Conservation (phyloP, 2,797 vertebrate species). For the Bradypus variegatus region DNA sequence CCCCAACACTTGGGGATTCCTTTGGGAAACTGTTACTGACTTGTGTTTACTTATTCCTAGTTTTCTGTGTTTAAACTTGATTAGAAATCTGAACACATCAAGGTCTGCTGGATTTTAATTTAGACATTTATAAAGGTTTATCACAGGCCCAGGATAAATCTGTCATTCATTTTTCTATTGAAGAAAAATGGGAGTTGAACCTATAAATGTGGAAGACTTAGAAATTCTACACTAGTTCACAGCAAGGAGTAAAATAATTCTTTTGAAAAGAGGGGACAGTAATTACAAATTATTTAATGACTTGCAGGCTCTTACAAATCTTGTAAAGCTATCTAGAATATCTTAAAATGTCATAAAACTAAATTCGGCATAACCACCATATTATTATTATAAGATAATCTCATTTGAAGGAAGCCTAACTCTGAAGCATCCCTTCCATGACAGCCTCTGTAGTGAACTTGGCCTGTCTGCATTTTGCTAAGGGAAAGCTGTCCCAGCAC, state of each 20-base stretch:
- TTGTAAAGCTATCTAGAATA: neutral
- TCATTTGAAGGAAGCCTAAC: neutral
- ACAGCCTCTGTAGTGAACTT: neutral
- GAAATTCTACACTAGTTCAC: neutral
- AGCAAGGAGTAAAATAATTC: neutral
- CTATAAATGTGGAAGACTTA: neutral
- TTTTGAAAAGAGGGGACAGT: neutral
- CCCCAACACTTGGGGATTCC: neutral
- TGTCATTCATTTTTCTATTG: slow-evolving; percentile 17
- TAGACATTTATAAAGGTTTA: neutral
- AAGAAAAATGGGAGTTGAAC: neutral
- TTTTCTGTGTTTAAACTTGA: neutral
- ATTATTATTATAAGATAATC: neutral
- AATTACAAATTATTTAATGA: slow-evolving; percentile 6
- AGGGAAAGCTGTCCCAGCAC: neutral
- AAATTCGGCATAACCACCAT: neutral
- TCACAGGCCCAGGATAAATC: neutral
- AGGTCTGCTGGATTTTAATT: neutral
- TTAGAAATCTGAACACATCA: neutral
- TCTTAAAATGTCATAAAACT: slow-evolving; percentile 20
- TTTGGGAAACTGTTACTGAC: neutral
- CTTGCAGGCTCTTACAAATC: neutral
- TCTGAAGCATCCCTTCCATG: accelerated
- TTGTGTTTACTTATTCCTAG: neutral
- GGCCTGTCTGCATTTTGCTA: accelerated